These are phyloP conservation scores for Pocota personata DNA, from an alignment of 2,888 invertebrate species.

Conservation along the genomic window DNA sequence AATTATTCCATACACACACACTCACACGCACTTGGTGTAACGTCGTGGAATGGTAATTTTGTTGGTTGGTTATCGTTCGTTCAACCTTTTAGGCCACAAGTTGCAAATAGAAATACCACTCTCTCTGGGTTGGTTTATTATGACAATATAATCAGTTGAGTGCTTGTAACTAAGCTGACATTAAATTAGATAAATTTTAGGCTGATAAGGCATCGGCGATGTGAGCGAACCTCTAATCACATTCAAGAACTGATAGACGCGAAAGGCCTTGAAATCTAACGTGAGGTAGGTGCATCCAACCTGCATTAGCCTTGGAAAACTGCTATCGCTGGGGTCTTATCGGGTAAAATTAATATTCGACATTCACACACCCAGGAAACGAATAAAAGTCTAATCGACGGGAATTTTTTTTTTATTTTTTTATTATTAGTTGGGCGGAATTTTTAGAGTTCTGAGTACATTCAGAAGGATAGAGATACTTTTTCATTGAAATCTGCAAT, in stretches of 20 bases:
- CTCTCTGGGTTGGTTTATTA: not conserved
- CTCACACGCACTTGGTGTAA: not conserved
- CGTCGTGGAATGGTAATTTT: not conserved
- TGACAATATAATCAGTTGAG: not conserved
- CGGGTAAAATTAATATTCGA: conserved; percentile 17
- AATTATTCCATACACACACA: conserved; percentile 9
- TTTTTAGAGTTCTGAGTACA: not conserved
- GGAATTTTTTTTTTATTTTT: too few species aligned
- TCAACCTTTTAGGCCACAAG: not conserved
- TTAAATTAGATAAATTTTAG: conserved; percentile 18
- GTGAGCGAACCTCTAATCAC: conserved; percentile 30
- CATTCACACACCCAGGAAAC: conserved; percentile 8
- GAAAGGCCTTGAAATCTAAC: conserved; percentile 26
- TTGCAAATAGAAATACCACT: not conserved
- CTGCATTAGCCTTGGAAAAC: conserved; percentile 15
- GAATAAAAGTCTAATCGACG: not conserved
- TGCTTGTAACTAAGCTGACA: not conserved
- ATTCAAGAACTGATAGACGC: conserved; percentile 26
- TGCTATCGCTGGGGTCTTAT: conserved; percentile 12
- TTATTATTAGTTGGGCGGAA: not conserved
- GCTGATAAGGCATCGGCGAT: not conserved
- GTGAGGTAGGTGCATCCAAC: conserved; percentile 21
- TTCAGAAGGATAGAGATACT: too few species aligned
- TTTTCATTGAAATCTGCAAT: too few species aligned
- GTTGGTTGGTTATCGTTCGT: conserved; percentile 23